These are phyloP conservation scores for Carassius auratus DNA, from an alignment of 2,113 vertebrate species.

Conservation along the genomic window DNA sequence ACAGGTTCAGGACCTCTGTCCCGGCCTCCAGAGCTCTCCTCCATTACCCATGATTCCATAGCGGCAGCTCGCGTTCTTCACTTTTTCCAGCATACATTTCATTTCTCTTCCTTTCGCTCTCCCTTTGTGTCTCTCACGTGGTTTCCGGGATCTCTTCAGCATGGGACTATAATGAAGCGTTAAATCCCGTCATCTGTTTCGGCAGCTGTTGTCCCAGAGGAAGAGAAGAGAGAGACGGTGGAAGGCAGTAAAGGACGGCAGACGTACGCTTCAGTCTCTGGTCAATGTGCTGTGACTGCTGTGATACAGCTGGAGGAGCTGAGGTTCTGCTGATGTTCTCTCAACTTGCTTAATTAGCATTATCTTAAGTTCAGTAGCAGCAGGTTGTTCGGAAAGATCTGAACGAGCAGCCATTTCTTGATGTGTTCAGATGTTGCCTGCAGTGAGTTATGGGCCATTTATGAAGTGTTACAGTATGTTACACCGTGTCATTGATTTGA, in stretches of 20 bases:
- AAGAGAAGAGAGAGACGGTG: slow-evolving; percentile 36
- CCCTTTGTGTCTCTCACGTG: neutral
- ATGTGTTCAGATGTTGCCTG: neutral
- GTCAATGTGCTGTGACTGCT: slow-evolving; percentile 52
- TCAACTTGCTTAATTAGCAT: neutral
- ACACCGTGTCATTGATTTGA: neutral
- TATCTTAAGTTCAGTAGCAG: neutral
- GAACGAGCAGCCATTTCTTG: neutral
- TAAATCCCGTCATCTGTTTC: slow-evolving; percentile 64
- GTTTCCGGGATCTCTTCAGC: slow-evolving; percentile 26
- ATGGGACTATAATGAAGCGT: slow-evolving; percentile 63
- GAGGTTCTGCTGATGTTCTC: slow-evolving; percentile 1
- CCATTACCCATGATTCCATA: slow-evolving; percentile 43
- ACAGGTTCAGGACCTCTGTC: slow-evolving; percentile 27
- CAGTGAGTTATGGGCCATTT: neutral
- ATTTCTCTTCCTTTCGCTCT: slow-evolving; percentile 14
- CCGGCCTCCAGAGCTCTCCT: slow-evolving; percentile 25
- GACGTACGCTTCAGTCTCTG: slow-evolving; percentile 9
- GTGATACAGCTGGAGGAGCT: slow-evolving; percentile 16
- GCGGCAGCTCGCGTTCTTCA: slow-evolving; percentile 13
- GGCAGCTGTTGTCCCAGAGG: slow-evolving; percentile 59
- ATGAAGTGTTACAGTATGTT: neutral
- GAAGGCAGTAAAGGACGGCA: slow-evolving; percentile 36
- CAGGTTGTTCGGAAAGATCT: neutral
- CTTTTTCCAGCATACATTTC: slow-evolving; percentile 22